These are phyloP conservation scores for Hipposideros larvatus DNA, from an alignment of 2,797 vertebrate species.

Conservation along the genomic window DNA sequence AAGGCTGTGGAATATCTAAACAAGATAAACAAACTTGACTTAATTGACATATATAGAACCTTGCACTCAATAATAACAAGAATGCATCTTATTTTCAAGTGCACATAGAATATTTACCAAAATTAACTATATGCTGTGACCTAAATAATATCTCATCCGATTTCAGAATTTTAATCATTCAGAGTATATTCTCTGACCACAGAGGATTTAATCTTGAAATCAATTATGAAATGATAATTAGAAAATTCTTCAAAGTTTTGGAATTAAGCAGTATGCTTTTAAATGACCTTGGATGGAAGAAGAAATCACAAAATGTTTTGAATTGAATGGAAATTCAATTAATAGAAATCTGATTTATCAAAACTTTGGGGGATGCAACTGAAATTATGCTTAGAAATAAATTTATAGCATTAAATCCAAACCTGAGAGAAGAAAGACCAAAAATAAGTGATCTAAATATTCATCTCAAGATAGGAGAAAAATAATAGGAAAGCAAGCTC, in stretches of 20 bases:
- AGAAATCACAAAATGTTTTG: slow-evolving; percentile 39
- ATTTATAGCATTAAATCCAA: slow-evolving; percentile 16
- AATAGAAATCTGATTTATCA: neutral
- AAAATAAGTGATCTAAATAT: neutral
- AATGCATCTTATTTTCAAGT: neutral
- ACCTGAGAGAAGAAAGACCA: neutral
- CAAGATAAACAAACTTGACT: neutral
- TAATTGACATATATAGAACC: neutral
- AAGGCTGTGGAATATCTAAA: neutral
- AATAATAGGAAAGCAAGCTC: neutral
- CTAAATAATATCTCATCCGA: slow-evolving; percentile 24
- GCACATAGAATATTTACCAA: neutral
- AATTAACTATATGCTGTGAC: neutral
- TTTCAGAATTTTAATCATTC: neutral
- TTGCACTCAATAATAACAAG: neutral
- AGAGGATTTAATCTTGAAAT: neutral
- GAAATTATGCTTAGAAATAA: slow-evolving; percentile 5
- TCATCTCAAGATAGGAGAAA: neutral
- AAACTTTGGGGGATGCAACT: neutral
- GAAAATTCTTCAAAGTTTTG: neutral
- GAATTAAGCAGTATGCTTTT: neutral
- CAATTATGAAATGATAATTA: neutral
- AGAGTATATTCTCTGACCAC: neutral
- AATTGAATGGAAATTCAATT: neutral
- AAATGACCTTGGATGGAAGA: slow-evolving; percentile 30